Conservation (phyloP, 2,888 invertebrate species). For the Branchipolynoe longqiensis region DNA sequence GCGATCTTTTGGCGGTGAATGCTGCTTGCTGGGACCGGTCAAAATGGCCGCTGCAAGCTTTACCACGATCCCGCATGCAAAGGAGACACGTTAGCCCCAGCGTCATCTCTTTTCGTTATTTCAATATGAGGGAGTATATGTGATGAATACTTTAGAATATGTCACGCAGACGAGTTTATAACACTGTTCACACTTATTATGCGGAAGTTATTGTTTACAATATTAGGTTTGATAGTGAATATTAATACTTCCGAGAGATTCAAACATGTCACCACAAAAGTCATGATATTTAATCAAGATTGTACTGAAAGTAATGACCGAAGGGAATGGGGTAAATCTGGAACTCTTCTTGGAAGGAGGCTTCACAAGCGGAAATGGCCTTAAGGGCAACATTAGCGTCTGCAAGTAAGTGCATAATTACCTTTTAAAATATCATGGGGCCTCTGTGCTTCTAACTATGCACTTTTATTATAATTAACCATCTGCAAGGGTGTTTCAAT, state of each 20-base stretch:
- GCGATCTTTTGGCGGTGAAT: neutral
- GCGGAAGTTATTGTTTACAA: too few species aligned
- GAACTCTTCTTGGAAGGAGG: constrained; percentile 24
- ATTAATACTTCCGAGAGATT: neutral
- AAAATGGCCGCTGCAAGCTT: constrained; percentile 16
- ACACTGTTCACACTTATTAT: too few species aligned
- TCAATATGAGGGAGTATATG: neutral
- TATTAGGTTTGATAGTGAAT: neutral
- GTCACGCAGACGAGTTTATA: too few species aligned
- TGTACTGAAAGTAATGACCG: neutral
- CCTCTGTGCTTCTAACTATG: too few species aligned
- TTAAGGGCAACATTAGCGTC: too few species aligned
- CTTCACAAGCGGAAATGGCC: too few species aligned
- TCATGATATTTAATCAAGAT: neutral
- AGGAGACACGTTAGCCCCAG: neutral
- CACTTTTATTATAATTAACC: too few species aligned
- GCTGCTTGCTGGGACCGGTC: constrained; percentile 38
- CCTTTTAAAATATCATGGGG: too few species aligned
- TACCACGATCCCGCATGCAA: neutral
- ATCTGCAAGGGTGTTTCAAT: too few species aligned
- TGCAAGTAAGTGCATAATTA: too few species aligned
- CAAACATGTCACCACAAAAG: neutral
- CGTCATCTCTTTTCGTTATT: neutral
- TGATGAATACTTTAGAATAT: neutral
- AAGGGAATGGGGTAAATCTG: neutral